Conservation (phyloP, 2,888 invertebrate genomes). For the Athetis lepigone region DNA sequence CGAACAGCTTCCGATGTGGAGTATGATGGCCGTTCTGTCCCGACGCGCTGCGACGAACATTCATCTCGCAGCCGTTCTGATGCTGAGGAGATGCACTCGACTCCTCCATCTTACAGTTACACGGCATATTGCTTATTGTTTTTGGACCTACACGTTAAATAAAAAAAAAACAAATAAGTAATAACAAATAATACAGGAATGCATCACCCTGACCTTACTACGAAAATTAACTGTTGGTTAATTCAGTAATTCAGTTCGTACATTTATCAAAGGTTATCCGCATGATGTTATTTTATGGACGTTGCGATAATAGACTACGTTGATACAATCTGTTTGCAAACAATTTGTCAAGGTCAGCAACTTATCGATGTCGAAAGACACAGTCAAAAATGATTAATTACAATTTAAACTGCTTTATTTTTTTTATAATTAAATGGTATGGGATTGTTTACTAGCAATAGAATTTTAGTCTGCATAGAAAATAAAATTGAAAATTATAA, state of each 20-base stretch:
- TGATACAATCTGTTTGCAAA: constrained; percentile 66
- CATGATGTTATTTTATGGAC: constrained; percentile 42
- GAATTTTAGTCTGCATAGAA: no score
- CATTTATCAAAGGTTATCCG: constrained; percentile 54
- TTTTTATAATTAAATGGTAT: no score
- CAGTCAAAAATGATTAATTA: constrained; percentile 10
- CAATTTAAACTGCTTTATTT: no score
- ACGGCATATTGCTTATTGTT: constrained; percentile 70
- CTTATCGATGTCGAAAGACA: constrained; percentile 52
- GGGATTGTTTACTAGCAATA: no score
- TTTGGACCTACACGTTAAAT: constrained; percentile 12
- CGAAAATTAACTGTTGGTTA: constrained; percentile 14
- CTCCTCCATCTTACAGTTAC: constrained; percentile 72
- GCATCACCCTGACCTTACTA: background rate
- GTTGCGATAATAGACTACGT: constrained; percentile 46
- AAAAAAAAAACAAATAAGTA: constrained; percentile 10
- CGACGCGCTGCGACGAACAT: constrained; percentile 44
- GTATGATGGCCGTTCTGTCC: constrained; percentile 67
- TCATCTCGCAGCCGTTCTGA: constrained; percentile 69
- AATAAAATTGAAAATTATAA: no score
- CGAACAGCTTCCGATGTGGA: constrained; percentile 75
- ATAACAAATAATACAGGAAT: no score
- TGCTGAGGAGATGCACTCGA: constrained; percentile 62
- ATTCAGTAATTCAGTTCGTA: constrained; percentile 24
- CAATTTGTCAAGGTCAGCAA: constrained; percentile 60